Base-by-base conservation (phyloP, 2,113 vertebrate genomes). In the Embiotoca jacksoni region DNA sequence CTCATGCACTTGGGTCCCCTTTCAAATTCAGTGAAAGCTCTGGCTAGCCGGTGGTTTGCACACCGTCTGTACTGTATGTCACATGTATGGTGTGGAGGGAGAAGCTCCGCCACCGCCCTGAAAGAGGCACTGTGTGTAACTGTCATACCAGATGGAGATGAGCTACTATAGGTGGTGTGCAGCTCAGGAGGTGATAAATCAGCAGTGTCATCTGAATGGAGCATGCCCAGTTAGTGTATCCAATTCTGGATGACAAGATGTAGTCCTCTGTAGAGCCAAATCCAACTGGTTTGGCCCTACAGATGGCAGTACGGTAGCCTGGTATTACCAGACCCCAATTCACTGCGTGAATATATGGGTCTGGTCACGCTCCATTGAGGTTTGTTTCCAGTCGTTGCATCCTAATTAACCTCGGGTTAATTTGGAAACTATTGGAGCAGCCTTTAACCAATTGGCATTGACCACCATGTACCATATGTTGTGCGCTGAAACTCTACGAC, bases 1-100 rank as follows among this genome's bases (percentile, higher is more conserved):
- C 79, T 90, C 64, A 82, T 84, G 79, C 86, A 50, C 44, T 75
- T 49, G 60, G 73, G 74, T 80, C 46, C 47, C 70, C 67, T 59
- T 69, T 80, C 70, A 84, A 74, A 77, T 13, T 41, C 71, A 66
- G 2, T 62, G 59, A 91, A 88, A 67, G 78, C 68, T 76, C 63
- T 72, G 80, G 73, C 72, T 66, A 10, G 67, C 62, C 16, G 23
- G 63, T 63, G 53, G 71, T 75, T 72, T 78, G 79, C 69, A 53
- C 80, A 73, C 72, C 16, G 68, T 46, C 66, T 74, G 67, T 62
- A 62, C 80, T 83, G 82, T 62, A 75, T 76, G 64, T 76, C 75
- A 80, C 80, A 69, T 16, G 55, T 37, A 64, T 50, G 50, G 63
- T 72, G 66, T 16, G 63, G 47, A 58, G 61, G 39, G 13, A 59